phyloP scores from a whole-genome alignment of 2,113 vertebrate species.

The Ptyas mucosa region DNA sequence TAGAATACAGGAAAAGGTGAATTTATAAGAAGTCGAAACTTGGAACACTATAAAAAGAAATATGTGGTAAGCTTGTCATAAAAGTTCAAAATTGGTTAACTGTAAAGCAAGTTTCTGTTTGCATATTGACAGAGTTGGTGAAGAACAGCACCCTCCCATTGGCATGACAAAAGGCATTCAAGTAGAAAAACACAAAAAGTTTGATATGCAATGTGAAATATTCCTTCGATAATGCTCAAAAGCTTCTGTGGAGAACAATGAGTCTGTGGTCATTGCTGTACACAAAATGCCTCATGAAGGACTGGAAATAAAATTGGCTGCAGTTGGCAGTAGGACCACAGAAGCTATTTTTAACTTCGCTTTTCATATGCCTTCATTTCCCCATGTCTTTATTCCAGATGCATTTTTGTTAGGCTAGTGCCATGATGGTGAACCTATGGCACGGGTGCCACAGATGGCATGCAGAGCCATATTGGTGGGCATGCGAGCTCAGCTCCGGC shows the following conservation, averaged over 20 bases:
- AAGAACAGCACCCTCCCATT: constrained; percentile 23
- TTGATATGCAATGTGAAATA: constrained; percentile 6
- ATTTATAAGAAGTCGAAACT: constrained; percentile 9
- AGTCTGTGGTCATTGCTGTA: neutral
- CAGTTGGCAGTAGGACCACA: neutral
- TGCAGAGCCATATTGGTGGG: no score
- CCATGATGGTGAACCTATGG: no score
- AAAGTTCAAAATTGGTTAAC: constrained; percentile 29
- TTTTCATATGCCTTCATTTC: neutral
- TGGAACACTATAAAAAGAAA: constrained; percentile 22
- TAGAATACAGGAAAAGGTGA: neutral
- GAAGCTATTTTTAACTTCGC: neutral
- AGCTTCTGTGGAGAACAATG: neutral
- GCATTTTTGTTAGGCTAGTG: neutral
- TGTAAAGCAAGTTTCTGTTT: constrained; percentile 30
- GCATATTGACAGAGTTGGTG: constrained; percentile 23
- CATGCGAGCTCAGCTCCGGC: no score
- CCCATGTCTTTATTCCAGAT: neutral
- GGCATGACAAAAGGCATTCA: constrained; percentile 19
- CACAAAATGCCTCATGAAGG: neutral
- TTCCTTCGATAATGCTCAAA: neutral
- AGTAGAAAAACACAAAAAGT: constrained; percentile 18
- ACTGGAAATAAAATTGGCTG: neutral
- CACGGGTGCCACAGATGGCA: no score
- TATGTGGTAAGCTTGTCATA: constrained; percentile 20